These are phyloP conservation scores for Carabus problematicus DNA, from an alignment of 2,888 invertebrate genomes.

Conservation along the genomic window DNA sequence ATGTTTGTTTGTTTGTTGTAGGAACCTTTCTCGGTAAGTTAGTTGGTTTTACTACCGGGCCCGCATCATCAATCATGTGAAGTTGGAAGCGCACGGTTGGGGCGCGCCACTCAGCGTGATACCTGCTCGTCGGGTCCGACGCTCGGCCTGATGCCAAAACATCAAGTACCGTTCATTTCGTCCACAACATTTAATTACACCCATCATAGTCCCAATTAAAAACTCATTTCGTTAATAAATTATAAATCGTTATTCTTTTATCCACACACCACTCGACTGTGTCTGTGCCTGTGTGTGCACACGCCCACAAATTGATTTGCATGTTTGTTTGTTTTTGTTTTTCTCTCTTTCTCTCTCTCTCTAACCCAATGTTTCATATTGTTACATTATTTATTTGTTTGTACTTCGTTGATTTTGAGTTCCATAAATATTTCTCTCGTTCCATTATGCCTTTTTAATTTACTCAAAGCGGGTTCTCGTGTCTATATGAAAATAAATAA, in stretches of 20 bases:
- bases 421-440: no score
- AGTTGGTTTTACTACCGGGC: conserved; percentile 48
- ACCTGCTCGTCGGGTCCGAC: conserved; percentile 21
- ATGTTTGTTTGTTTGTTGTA: conserved; percentile 64
- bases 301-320: conserved; percentile 30
- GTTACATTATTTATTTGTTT: conserved; percentile 3
- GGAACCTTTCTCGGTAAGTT: conserved; percentile 70
- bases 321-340: conserved; percentile 35
- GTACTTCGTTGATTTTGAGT: not conserved
- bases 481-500: no score
- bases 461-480: no score
- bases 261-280: conserved; percentile 36
- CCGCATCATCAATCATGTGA: conserved; percentile 47
- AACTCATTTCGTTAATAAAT: conserved; percentile 49
- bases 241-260: conserved; percentile 47
- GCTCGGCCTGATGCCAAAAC: conserved; percentile 26
- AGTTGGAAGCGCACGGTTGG: conserved; percentile 27
- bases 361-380: not conserved
- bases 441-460: no score
- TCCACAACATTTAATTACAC: conserved; percentile 44
- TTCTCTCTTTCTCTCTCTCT: conserved; percentile 41
- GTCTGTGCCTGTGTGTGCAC: conserved; percentile 22
- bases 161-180: conserved; percentile 31
- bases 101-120: conserved; percentile 37
- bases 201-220: conserved; percentile 46